Evolutionary conservation across 2,113 vertebrate genomes (phyloP).

Genomic region (Polyodon spathula): DNA sequence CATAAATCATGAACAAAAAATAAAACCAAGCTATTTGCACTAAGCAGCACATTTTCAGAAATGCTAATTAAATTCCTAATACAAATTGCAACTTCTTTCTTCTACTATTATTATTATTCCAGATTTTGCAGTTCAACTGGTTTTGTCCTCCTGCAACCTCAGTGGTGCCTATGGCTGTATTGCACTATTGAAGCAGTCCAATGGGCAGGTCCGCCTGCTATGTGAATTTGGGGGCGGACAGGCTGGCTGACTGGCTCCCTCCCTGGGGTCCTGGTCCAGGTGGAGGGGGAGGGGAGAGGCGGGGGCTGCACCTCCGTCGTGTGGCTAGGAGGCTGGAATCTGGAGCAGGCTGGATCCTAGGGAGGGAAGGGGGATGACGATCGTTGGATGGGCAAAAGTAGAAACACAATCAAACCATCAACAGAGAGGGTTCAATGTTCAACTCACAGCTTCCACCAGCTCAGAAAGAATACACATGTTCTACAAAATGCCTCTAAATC

Average conservation of each 20-base stretch:
- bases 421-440: no score
- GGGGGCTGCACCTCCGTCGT: not conserved
- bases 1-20: not conserved
- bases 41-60: not conserved
- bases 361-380: slow-evolving; percentile 8
- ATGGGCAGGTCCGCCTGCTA: not conserved
- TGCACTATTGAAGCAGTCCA: slow-evolving; percentile 11
- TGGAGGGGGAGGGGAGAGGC: not conserved
- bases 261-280: not conserved
- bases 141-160: not conserved
- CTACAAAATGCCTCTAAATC: no score
- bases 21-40: not conserved
- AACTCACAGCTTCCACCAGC: no score
- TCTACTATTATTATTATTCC: not conserved
- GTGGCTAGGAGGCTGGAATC: not conserved
- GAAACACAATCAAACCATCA: not conserved
- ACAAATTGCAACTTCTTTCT: not conserved
- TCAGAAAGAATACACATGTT: no score
- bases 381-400: not conserved
- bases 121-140: slow-evolving; percentile 10
- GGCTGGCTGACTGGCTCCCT: not conserved
- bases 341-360: not conserved
- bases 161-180: slow-evolving; percentile 9
- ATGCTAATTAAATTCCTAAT: not conserved
- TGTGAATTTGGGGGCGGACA: not conserved